Conservation (phyloP, 92 coral and sea anemone species). For the Nematostella vectensis region DNA sequence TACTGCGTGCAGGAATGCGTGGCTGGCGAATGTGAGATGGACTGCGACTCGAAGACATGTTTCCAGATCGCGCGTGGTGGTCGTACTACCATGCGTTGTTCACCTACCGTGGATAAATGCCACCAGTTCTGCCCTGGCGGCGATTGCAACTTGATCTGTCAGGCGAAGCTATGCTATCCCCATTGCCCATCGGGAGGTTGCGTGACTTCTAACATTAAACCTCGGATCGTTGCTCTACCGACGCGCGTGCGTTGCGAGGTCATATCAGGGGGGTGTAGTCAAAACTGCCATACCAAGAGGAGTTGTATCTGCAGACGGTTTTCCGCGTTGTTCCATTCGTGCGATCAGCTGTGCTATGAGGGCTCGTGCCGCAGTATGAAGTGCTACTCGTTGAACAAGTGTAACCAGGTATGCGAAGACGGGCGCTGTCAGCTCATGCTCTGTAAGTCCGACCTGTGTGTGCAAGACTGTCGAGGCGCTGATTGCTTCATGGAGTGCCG, state of each 20-base stretch:
- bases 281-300: slow-evolving; percentile 36
- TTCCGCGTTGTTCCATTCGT: slow-evolving; percentile 27
- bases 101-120: slow-evolving; percentile 32
- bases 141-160: slow-evolving; percentile 36
- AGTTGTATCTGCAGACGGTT: slow-evolving; percentile 36
- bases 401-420: slow-evolving; percentile 42
- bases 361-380: slow-evolving; percentile 41
- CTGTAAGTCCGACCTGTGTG: slow-evolving; percentile 39
- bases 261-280: slow-evolving; percentile 33
- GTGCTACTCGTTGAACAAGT: slow-evolving; percentile 23
- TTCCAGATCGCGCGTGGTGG: slow-evolving; percentile 52
- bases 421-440: slow-evolving; percentile 43
- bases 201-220: slow-evolving; percentile 21
- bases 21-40: slow-evolving; percentile 45
- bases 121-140: slow-evolving; percentile 58
- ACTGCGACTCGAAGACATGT: slow-evolving; percentile 40
- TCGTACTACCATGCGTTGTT: slow-evolving; percentile 34
- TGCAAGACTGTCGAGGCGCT: slow-evolving; percentile 43
- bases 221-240: slow-evolving; percentile 33
- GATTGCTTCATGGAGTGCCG: slow-evolving; percentile 53
- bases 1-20: slow-evolving; percentile 52
- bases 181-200: slow-evolving; percentile 53
- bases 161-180: slow-evolving; percentile 51
- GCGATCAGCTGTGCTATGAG: slow-evolving; percentile 54
- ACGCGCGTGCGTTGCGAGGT: slow-evolving; percentile 23